These are phyloP conservation scores for Strix uralensis DNA, from an alignment of 2,113 vertebrate genomes.

Conservation along the genomic window DNA sequence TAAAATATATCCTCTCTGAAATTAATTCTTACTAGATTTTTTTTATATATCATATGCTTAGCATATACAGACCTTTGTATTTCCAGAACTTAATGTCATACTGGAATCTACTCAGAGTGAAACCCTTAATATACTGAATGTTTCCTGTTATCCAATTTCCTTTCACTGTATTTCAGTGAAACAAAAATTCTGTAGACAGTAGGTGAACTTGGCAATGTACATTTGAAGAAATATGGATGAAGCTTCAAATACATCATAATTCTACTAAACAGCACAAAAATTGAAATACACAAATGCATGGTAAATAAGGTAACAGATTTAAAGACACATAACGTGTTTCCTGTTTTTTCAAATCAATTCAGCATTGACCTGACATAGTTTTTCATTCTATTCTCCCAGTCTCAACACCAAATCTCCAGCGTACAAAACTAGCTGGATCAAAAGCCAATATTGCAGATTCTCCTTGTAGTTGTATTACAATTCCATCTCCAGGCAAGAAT, in stretches of 20 bases:
- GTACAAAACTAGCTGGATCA: background rate
- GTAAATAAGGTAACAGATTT: background rate
- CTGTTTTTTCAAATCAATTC: background rate
- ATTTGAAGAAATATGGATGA: constrained; percentile 26
- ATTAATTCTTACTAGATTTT: background rate
- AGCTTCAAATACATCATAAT: constrained; percentile 27
- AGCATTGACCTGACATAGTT: background rate
- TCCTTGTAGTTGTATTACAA: background rate
- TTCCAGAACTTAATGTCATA: background rate
- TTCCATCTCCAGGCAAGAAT: background rate
- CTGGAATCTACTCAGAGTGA: background rate
- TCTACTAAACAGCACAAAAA: constrained; percentile 36
- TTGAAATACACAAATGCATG: background rate
- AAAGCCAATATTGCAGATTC: background rate
- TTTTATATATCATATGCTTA: background rate
- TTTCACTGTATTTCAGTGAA: constrained; percentile 44
- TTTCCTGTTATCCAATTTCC: constrained; percentile 39
- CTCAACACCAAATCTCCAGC: background rate
- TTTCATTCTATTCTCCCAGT: background rate
- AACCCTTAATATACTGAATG: background rate
- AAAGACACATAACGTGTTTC: background rate
- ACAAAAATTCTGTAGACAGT: constrained; percentile 41
- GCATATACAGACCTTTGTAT: background rate
- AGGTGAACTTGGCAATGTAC: background rate
- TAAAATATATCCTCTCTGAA: background rate